Percentiles rank a stretch among this genome's conserved stretches.
Conservation (phyloP, 2,797 vertebrate species). For the Meda fulgida region DNA sequence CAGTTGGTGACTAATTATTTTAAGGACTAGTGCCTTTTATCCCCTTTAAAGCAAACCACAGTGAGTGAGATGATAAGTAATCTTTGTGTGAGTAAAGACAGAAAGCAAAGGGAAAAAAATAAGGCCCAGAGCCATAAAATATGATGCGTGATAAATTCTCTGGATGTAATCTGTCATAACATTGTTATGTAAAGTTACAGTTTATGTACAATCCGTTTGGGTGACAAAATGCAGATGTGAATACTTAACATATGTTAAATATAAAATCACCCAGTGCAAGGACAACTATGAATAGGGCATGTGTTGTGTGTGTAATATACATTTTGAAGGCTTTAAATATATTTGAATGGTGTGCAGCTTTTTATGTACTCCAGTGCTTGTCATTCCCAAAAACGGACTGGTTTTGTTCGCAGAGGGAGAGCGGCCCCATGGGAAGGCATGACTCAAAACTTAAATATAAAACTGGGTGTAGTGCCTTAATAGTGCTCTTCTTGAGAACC, state of each 20-base stretch:
- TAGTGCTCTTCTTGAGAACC: slow-evolving; percentile 13
- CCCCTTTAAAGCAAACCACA: slow-evolving; percentile 8
- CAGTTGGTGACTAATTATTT: background rate
- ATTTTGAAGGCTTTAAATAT: slow-evolving; percentile 10
- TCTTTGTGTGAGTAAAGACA: background rate
- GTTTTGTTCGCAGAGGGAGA: slow-evolving; percentile 28
- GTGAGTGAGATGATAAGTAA: background rate
- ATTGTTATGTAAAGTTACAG: background rate
- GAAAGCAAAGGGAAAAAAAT: background rate
- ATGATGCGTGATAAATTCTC: background rate
- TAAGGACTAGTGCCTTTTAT: background rate
- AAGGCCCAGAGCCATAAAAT: background rate
- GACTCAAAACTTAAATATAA: slow-evolving; percentile 41
- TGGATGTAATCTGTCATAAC: background rate
- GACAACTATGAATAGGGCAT: background rate
- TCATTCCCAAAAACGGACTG: slow-evolving; percentile 8
- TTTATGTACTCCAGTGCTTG: slow-evolving; percentile 4
- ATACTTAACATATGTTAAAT: background rate
- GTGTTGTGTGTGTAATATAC: background rate
- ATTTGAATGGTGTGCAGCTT: slow-evolving; percentile 21
- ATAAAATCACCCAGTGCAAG: background rate
- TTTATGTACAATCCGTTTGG: background rate
- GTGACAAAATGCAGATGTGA: slow-evolving; percentile 10
- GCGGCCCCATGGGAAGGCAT: slow-evolving; percentile 32
- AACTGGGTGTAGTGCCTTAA: slow-evolving; percentile 31